These are phyloP conservation scores for Sesamia inferens DNA, from an alignment of 2,888 invertebrate genomes.

Conservation along the genomic window DNA sequence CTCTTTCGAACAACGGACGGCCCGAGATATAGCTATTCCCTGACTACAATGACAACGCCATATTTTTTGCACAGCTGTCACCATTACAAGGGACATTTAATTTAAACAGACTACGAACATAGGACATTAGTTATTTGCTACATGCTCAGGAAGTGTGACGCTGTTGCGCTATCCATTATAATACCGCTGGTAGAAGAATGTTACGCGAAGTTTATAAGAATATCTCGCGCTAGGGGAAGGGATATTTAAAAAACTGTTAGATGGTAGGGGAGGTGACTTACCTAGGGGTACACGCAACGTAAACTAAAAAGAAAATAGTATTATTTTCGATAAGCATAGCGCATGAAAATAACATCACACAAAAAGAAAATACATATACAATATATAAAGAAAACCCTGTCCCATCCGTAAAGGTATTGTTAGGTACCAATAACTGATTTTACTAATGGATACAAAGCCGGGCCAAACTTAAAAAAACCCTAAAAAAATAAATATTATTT, in stretches of 20 bases:
- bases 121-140: constrained; percentile 34
- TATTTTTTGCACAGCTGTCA: constrained; percentile 42
- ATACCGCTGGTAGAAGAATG: neutral
- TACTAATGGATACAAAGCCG: too few species aligned
- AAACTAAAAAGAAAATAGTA: too few species aligned
- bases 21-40: neutral
- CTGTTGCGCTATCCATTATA: constrained; percentile 16
- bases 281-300: neutral
- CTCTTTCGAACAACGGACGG: too few species aligned
- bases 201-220: neutral
- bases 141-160: constrained; percentile 51
- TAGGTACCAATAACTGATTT: too few species aligned
- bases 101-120: constrained; percentile 37
- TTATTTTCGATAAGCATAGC: too few species aligned
- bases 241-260: neutral
- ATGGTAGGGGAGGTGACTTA: neutral
- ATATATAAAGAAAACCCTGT: too few species aligned
- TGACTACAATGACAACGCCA: constrained; percentile 10
- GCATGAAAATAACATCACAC: too few species aligned
- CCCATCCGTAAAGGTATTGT: too few species aligned
- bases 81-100: constrained; percentile 24
- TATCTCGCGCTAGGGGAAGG: neutral
- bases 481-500: too few species aligned
- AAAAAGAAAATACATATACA: too few species aligned
- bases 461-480: too few species aligned